Evolutionary conservation across 2,888 invertebrate genomes (phyloP), one percentile per base, ranked within the genome.

Genomic region (Buathra laborator): DNA sequence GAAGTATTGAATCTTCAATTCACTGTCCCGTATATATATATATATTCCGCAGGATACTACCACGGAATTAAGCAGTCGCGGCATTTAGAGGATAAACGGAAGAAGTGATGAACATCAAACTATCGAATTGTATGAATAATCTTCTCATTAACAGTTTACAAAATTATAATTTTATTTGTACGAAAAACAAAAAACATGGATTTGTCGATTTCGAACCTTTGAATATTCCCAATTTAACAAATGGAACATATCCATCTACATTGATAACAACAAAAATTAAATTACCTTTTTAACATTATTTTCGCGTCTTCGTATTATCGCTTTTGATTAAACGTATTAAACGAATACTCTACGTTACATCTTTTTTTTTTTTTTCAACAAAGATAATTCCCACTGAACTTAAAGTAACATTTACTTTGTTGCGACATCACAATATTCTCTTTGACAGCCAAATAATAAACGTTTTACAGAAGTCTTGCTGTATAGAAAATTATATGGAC

Each of bases 51-150:
- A 93, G 93, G 93, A 78, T 94, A 93, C 74, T 94, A 94, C 87
- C 92, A 93, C 53, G 93, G 93, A 29, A 87, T 93, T 44, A 92
- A 93, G 59, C 93, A 93, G 81, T 90, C 90, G 1, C 90, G 89
- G 79, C 88, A 77, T 62, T 89, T 83, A 82, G 87, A 89, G 48
- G 89, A 89, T 4, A 90, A 88, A 44, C 89, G 88, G 71, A 92
- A 89, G 84, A 91, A 91, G 79, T 91, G 78, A 87, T 43, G 44
- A 77, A 75, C 72, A 44, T 44, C 62, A 44, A 56, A 46, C 32
- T n/a, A 51, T 51, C 14, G 29, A 48, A 37, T 19, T 75, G 48
- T 75, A 75, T 48, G 14, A 80, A 29, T 71, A n/a, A 70, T 3
- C 10, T 51, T 76, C 10, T 59, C 71, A 4, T 29, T 64, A 53